These are phyloP conservation scores for Philhelius pedissequus DNA, from an alignment of 2,888 invertebrate species.

Conservation along the genomic window DNA sequence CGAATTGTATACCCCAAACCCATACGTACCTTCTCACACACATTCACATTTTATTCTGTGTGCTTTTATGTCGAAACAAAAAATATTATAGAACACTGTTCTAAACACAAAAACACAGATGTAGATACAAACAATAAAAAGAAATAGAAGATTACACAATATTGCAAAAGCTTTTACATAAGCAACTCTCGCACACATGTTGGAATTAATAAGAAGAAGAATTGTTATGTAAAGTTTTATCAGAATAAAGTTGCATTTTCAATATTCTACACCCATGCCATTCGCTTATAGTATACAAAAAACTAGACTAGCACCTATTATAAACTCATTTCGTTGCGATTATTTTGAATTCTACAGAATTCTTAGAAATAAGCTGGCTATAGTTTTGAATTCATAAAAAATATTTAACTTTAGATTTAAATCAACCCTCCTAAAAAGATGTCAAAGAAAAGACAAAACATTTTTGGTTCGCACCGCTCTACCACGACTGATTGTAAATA, in stretches of 20 bases:
- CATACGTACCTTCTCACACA: neutral
- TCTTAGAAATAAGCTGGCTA: no score
- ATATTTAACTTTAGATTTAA: no score
- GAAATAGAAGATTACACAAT: neutral
- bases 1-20: neutral
- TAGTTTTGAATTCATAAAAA: no score
- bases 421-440: no score
- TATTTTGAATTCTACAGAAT: no score
- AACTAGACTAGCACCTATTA: no score
- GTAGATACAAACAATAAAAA: neutral
- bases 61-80: neutral
- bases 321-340: no score
- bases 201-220: neutral
- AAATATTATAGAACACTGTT: neutral
- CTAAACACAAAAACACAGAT: conserved; percentile 1
- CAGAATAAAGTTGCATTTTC: neutral
- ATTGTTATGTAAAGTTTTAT: neutral
- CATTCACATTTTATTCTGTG: neutral
- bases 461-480: no score
- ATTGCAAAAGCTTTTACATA: neutral
- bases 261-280: no score
- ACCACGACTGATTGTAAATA: no score
- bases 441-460: no score
- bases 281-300: no score
- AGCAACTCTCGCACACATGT: neutral